phyloP scores from a whole-genome alignment of 2,888 invertebrate genomes.

The Tanytarsus gracilentus region DNA sequence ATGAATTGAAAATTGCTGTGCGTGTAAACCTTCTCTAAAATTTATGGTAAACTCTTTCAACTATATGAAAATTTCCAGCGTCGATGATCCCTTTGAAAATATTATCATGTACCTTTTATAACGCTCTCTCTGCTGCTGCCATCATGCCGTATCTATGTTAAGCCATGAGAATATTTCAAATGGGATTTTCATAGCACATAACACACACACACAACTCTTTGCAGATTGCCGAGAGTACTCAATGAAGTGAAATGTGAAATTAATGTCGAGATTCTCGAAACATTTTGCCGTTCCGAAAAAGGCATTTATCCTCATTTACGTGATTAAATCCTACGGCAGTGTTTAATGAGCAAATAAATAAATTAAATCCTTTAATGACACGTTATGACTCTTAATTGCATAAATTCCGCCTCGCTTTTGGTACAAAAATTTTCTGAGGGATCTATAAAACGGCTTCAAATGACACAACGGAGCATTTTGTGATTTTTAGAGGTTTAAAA shows the following conservation, averaged over 20 bases:
- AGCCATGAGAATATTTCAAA: constrained; percentile 16
- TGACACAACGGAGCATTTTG: too few species aligned
- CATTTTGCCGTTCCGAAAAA: neutral
- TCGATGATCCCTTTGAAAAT: too few species aligned
- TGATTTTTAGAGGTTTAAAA: too few species aligned
- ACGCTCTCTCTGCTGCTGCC: too few species aligned
- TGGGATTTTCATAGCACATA: constrained; percentile 14
- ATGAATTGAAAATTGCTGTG: too few species aligned
- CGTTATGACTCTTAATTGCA: constrained; percentile 23
- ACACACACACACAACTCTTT: neutral
- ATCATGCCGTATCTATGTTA: too few species aligned
- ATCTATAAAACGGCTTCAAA: too few species aligned
- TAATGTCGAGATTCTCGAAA: neutral
- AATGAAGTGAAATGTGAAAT: neutral
- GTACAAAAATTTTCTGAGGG: too few species aligned
- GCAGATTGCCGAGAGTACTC: neutral
- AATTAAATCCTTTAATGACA: constrained; percentile 28
- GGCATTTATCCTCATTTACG: constrained; percentile 20
- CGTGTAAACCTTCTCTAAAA: too few species aligned
- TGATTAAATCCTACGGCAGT: constrained; percentile 20
- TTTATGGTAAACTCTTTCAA: too few species aligned
- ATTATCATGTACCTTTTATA: too few species aligned
- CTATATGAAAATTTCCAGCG: too few species aligned
- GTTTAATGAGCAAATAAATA: constrained; percentile 27
- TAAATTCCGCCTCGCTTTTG: neutral